phyloP scores from a whole-genome alignment of 2,888 invertebrate species.

The Pseudococcus viburni region DNA sequence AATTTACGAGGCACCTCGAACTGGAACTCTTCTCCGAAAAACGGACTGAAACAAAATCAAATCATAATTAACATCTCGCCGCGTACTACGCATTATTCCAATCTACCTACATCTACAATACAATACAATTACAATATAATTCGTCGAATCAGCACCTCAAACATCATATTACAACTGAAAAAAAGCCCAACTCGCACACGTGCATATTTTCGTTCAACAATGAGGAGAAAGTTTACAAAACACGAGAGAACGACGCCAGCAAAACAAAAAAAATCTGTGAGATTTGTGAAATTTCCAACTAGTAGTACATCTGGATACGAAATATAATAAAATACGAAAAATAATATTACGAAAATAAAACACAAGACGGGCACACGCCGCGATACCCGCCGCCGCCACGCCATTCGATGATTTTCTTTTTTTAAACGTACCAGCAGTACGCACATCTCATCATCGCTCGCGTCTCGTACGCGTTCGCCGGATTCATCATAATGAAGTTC shows the following conservation, averaged over 20 bases:
- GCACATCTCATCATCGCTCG: neutral
- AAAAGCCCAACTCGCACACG: neutral
- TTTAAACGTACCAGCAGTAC: neutral
- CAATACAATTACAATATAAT: slow-evolving; percentile 1
- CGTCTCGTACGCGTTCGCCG: neutral
- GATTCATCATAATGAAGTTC: slow-evolving; percentile 57
- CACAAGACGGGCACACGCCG: neutral
- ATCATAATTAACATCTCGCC: slow-evolving; percentile 40
- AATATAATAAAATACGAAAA: slow-evolving; percentile 3
- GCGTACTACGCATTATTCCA: no score
- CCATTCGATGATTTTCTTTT: slow-evolving; percentile 23
- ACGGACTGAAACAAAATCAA: slow-evolving; percentile 78
- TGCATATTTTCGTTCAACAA: neutral
- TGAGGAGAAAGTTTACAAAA: neutral
- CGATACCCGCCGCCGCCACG: no score
- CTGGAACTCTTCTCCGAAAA: slow-evolving; percentile 94
- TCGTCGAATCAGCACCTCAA: neutral
- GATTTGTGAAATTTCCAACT: slow-evolving; percentile 6
- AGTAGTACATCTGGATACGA: neutral
- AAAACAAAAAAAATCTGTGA: neutral
- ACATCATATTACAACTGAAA: neutral
- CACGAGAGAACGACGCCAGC: neutral
- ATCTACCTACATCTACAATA: neutral
- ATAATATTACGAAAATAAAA: neutral
- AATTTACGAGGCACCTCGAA: slow-evolving; percentile 93